Conservation (phyloP, 2,888 invertebrate species). For the Heteropelma amictum region DNA sequence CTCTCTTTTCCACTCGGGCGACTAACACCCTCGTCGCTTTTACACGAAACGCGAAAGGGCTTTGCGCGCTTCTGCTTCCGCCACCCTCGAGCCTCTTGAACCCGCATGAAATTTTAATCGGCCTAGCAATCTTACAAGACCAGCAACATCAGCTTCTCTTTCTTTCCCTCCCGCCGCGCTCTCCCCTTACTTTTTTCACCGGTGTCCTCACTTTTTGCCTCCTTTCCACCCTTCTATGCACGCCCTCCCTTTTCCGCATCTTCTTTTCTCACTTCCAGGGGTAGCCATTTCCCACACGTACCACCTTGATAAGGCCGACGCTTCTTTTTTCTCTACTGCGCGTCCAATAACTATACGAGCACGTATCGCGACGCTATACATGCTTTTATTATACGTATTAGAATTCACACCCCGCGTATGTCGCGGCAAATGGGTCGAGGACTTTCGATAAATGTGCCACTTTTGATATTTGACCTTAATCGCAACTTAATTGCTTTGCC, state of each 20-base stretch:
- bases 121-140: slow-evolving; percentile 49
- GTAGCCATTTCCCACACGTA: slow-evolving; percentile 35
- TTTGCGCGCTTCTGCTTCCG: slow-evolving; percentile 35
- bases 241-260: slow-evolving; percentile 14
- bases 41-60: slow-evolving; percentile 31
- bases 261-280: slow-evolving; percentile 28
- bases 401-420: neutral
- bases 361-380: neutral
- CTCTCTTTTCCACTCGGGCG: slow-evolving; percentile 28
- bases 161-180: slow-evolving; percentile 22
- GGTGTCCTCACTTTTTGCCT: slow-evolving; percentile 6
- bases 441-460: slow-evolving; percentile 22
- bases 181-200: slow-evolving; percentile 4
- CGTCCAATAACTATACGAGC: neutral
- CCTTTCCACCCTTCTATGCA: slow-evolving; percentile 16
- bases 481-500: slow-evolving; percentile 19
- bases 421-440: slow-evolving; percentile 4
- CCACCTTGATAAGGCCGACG: slow-evolving; percentile 9
- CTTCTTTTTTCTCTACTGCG: slow-evolving; percentile 21
- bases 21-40: slow-evolving; percentile 24
- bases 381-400: neutral
- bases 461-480: slow-evolving; percentile 21
- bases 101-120: slow-evolving; percentile 63
- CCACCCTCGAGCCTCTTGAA: slow-evolving; percentile 46
- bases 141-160: slow-evolving; percentile 30